phyloP scores from a whole-genome alignment of 1,140 invertebrate genomes.

The Saxidomus purpurata region DNA sequence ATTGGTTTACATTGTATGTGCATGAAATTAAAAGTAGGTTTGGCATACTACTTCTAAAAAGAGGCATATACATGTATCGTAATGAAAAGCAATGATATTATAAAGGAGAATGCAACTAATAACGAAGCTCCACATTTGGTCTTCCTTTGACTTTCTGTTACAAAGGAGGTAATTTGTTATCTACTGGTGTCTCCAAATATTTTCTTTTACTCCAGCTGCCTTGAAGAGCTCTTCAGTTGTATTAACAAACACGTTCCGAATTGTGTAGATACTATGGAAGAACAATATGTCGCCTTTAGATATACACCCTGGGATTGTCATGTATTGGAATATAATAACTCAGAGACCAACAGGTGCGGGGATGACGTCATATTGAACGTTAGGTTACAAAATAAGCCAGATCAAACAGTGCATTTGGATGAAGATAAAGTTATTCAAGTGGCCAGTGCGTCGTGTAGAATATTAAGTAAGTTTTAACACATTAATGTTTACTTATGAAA shows the following conservation, averaged over 20 bases:
- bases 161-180: too few relatives aligned
- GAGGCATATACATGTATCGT: too few relatives aligned
- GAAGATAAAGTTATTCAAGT: background rate
- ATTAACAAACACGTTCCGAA: background rate
- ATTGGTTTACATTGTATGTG: too few relatives aligned
- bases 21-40: too few relatives aligned
- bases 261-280: background rate
- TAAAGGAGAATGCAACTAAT: too few relatives aligned
- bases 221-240: background rate
- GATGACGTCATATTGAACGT: slow-evolving; percentile 18
- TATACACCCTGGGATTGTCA: slow-evolving; percentile 3
- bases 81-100: too few relatives aligned
- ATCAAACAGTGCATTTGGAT: background rate
- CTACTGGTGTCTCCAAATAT: too few relatives aligned
- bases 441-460: background rate
- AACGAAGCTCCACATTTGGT: too few relatives aligned
- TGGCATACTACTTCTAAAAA: too few relatives aligned
- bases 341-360: background rate
- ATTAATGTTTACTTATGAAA: too few relatives aligned
- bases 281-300: background rate
- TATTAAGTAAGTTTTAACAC: background rate
- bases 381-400: background rate
- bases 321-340: background rate
- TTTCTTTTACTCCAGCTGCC: background rate
- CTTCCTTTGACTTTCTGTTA: too few relatives aligned